Conservation (phyloP, 2,888 invertebrate genomes). For the Thymelicus acteon region DNA sequence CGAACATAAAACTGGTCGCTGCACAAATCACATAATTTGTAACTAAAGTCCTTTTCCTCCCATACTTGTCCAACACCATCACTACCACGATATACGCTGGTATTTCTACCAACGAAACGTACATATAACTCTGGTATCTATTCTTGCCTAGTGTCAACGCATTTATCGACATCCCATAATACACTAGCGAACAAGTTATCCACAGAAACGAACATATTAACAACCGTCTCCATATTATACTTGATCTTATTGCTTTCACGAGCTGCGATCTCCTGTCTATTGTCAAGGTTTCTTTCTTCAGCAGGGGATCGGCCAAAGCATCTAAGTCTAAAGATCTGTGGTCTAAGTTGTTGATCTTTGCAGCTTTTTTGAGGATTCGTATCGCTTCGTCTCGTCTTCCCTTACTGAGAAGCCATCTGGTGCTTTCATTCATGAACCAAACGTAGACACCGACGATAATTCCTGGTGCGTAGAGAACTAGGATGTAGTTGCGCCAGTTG, state of each 20-base stretch:
- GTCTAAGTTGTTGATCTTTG: conserved; percentile 86
- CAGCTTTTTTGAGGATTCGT: conserved; percentile 85
- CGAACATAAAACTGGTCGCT: conserved; percentile 84
- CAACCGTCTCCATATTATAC: conserved; percentile 84
- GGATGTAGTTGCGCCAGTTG: conserved; percentile 89
- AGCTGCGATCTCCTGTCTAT: conserved; percentile 71
- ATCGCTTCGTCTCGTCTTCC: conserved; percentile 88
- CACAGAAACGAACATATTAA: conserved; percentile 90
- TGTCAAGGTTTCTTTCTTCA: conserved; percentile 63
- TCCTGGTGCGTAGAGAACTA: conserved; percentile 89
- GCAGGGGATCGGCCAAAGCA: conserved; percentile 70
- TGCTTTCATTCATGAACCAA: conserved; percentile 90
- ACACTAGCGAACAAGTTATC: conserved; percentile 91
- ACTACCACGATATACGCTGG: conserved; percentile 89
- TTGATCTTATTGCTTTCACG: conserved; percentile 81
- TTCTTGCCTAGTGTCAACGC: conserved; percentile 90
- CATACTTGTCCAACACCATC: conserved; percentile 87
- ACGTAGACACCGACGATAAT: conserved; percentile 88
- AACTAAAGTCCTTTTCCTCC: conserved; percentile 87
- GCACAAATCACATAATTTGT: conserved; percentile 87
- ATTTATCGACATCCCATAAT: conserved; percentile 92
- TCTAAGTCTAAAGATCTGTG: conserved; percentile 77
- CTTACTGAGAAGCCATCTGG: conserved; percentile 91
- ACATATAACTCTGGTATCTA: conserved; percentile 91
- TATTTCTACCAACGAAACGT: conserved; percentile 87